Conservation (phyloP, 2,113 vertebrate genomes). For the Ia io region DNA sequence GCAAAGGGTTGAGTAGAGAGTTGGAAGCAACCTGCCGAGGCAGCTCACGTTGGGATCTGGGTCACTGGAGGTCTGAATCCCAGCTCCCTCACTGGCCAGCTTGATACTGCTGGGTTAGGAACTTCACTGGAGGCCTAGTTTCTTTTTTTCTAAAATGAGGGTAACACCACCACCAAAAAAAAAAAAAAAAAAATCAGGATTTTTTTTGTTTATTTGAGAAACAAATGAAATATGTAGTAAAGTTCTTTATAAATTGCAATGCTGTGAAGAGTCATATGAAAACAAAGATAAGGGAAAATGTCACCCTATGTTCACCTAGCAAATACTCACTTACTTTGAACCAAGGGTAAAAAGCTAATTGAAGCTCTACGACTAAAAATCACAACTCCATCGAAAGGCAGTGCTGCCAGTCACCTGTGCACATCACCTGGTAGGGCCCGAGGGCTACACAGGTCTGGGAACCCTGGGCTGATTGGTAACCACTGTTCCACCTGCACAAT, state of each 20-base stretch:
- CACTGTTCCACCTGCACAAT: background rate
- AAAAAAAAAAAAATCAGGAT: background rate
- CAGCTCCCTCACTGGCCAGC: background rate
- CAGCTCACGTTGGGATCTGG: background rate
- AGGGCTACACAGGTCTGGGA: background rate
- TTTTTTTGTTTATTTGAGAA: background rate
- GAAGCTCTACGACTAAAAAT: background rate
- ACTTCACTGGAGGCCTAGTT: slow-evolving; percentile 32
- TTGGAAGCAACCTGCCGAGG: background rate
- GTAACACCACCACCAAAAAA: background rate
- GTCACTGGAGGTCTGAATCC: background rate
- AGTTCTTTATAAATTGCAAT: background rate
- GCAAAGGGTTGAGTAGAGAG: background rate
- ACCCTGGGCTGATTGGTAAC: background rate
- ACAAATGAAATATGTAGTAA: background rate
- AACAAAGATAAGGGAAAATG: background rate
- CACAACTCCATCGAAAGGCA: background rate
- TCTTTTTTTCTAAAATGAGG: slow-evolving; percentile 32
- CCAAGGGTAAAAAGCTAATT: background rate
- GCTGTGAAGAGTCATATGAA: no score
- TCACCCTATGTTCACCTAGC: background rate
- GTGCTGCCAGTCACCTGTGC: background rate
- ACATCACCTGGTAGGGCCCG: rapidly evolving
- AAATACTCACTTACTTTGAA: background rate
- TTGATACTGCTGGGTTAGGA: background rate